These are phyloP conservation scores for Falco cherrug DNA, from an alignment of 2,797 vertebrate species.

Conservation along the genomic window DNA sequence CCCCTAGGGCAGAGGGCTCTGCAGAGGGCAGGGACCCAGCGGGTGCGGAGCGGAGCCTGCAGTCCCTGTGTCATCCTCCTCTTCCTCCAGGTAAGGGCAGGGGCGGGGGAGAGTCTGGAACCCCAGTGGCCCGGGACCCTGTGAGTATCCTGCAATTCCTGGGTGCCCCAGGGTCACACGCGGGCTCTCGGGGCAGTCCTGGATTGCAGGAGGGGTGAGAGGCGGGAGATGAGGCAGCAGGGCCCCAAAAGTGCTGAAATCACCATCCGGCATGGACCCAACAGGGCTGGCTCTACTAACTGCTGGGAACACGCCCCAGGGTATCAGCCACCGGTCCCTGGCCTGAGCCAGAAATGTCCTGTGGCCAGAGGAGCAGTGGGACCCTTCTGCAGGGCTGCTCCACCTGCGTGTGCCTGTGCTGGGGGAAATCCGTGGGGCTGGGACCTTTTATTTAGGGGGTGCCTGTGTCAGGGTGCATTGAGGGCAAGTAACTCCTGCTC, in stretches of 20 bases:
- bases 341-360: fast-evolving
- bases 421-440: neutral
- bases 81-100: constrained; percentile 44
- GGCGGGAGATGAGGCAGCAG: neutral
- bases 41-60: neutral
- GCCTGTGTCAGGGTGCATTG: neutral
- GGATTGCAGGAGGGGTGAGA: neutral
- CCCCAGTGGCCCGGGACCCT: fast-evolving
- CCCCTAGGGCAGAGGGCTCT: neutral
- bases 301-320: neutral
- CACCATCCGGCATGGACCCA: neutral
- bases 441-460: neutral
- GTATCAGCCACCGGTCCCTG: neutral
- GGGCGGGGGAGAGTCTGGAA: neutral
- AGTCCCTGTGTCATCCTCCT: constrained; percentile 34
- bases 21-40: neutral
- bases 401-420: fast-evolving
- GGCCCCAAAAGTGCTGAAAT: constrained; percentile 29
- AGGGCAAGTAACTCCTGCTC: neutral
- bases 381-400: neutral
- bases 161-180: neutral
- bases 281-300: neutral
- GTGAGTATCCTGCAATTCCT: neutral
- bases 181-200: fast-evolving
- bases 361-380: fast-evolving